Base-by-base conservation (phyloP, 2,113 vertebrate genomes). In the Thalassoma bifasciatum region DNA sequence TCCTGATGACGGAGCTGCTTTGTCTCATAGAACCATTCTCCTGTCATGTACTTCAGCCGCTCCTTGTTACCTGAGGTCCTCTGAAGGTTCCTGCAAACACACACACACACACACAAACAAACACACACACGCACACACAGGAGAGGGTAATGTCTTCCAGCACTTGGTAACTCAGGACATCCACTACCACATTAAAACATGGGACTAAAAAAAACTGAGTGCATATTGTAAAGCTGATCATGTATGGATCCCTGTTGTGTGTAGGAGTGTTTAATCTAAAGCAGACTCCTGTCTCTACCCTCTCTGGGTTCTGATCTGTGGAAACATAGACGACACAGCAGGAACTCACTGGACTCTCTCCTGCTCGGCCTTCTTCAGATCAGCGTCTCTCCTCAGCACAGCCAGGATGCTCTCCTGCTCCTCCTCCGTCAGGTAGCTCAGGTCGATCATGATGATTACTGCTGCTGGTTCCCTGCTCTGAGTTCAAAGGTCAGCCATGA, bases 21-120 rank as follows among this genome's bases (percentile, higher is more conserved):
- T 17, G 95, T 95, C 88, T 99, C 95, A 8, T 99, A 98, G 93
- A 99, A 99, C 98, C 98, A 99, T 3, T 99, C 96, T 54, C 98
- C 98, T 0, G 95, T 98, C 95, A 98, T 93, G 73, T 95, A 96
- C 92, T 94, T 98, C 4, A 98, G 92, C 77, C 93, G 94, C 63
- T 79, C 66, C 26, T 72, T 91, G 79, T 98, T 94, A 24, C 77
- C 88, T 63, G 92, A 69, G 3, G 92, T 94, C 86, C 91, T 94
- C 87, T 94, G 93, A 38, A 99, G 93, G 70, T 92, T 92, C 74
- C 97, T 99, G 77, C 44, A 63, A 1, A 8, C 17, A n/a, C n/a
- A n/a, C n/a, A n/a, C n/a, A n/a, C n/a, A n/a, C n/a, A n/a, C n/a
- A n/a, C n/a, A n/a, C n/a, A n/a, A n/a, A n/a, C n/a, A n/a, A n/a